Evolutionary conservation across 2,113 vertebrate genomes (phyloP).

Genomic region (Sylvia atricapilla): DNA sequence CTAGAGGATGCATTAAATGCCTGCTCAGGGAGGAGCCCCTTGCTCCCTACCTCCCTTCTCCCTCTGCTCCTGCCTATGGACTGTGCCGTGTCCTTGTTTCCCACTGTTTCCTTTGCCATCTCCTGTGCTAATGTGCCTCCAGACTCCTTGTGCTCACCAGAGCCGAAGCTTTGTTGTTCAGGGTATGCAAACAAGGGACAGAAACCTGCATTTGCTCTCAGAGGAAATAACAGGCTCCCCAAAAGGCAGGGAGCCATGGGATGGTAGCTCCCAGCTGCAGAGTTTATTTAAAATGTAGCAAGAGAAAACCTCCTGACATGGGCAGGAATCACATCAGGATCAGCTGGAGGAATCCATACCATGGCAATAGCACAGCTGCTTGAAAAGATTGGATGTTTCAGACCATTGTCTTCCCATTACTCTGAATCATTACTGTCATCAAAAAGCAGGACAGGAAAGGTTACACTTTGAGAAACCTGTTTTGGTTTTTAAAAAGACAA

Average conservation of each 20-base stretch:
- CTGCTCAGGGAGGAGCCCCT: not conserved
- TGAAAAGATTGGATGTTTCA: too few relatives aligned
- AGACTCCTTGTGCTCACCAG: constrained; percentile 75
- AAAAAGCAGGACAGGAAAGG: too few relatives aligned
- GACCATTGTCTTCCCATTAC: too few relatives aligned
- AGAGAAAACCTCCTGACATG: too few relatives aligned
- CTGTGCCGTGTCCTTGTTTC: not conserved
- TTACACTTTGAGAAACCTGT: too few relatives aligned
- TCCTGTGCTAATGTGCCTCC: constrained; percentile 81
- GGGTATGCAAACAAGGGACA: not conserved
- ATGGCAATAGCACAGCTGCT: too few relatives aligned
- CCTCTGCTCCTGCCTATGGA: not conserved
- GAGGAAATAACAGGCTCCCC: not conserved
- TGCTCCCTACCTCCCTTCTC: not conserved
- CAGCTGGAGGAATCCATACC: too few relatives aligned
- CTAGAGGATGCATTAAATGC: not conserved
- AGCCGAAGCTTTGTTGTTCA: constrained; percentile 37
- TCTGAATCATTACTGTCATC: too few relatives aligned
- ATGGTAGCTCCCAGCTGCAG: not conserved
- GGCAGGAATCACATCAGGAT: too few relatives aligned
- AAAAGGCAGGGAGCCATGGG: not conserved
- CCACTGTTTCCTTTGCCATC: constrained; percentile 90
- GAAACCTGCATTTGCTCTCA: not conserved
- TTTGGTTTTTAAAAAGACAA: not conserved
- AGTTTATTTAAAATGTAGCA: too few relatives aligned